phyloP scores from a whole-genome alignment of 2,113 vertebrate genomes.

The Eurystomus gularis region DNA sequence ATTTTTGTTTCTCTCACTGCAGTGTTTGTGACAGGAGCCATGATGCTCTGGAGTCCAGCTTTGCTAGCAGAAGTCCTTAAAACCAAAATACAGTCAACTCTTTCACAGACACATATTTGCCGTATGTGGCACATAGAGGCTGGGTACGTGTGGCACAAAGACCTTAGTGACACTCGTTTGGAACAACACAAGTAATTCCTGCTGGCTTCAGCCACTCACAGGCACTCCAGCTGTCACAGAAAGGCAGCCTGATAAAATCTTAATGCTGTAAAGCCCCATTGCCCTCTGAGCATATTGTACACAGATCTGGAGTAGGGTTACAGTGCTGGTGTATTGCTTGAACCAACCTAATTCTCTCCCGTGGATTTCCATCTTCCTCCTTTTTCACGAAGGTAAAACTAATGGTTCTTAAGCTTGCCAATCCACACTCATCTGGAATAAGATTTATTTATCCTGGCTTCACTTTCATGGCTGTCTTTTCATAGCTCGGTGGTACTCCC shows the following conservation, averaged over 20 bases:
- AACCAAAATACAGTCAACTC: neutral
- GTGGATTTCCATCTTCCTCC: slow-evolving; percentile 26
- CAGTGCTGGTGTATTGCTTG: neutral
- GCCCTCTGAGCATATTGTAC: neutral
- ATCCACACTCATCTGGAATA: slow-evolving; percentile 28
- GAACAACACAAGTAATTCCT: neutral
- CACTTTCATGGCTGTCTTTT: neutral
- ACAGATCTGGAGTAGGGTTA: neutral
- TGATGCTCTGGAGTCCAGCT: neutral
- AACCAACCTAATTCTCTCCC: slow-evolving; percentile 10
- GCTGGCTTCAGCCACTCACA: neutral
- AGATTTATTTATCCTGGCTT: slow-evolving; percentile 61
- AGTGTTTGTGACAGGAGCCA: neutral
- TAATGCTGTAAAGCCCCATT: neutral
- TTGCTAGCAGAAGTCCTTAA: neutral
- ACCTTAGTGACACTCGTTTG: neutral
- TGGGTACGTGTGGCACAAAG: neutral
- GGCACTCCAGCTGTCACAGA: neutral
- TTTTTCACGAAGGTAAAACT: slow-evolving; percentile 36
- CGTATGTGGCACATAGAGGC: neutral
- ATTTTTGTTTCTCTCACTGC: neutral
- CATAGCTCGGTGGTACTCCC: slow-evolving; percentile 1
- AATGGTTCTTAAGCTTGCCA: slow-evolving; percentile 47
- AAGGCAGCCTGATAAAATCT: neutral
- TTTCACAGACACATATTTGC: neutral